Evolutionary conservation across 2,113 vertebrate species (phyloP), one percentile per base, ranked within the genome.

Genomic region (Sterrhoptilus dennistouni): DNA sequence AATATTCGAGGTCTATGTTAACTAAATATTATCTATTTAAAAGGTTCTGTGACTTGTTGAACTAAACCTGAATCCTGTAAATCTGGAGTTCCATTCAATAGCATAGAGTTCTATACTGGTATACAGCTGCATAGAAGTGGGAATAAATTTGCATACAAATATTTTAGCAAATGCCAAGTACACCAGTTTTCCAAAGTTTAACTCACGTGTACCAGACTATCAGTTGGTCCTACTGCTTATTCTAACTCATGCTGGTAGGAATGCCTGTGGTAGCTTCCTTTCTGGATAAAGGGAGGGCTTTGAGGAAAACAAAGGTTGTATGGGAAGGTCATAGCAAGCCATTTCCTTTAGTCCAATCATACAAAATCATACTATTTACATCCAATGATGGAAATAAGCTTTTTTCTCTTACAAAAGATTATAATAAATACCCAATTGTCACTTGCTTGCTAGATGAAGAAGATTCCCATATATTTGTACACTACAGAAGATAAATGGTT

Each of bases 1-100:
- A 96, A 79, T 81, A 94, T 69, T 50, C 76, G 80, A 81, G 84
- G 92, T 87, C 83, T 60, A 27, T 29, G 63, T 78, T 97, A 87
- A 36, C 35, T 63, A 79, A 89, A 78, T 45, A 76, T 93, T 92
- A 90, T 61, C 50, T 89, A n/a, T 42, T 89, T 85, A 44, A 90
- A 91, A 85, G 28, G 14, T 60, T 88, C 60, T 64, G n/a, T 71
- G 56, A 92, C 60, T 75, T 68, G 33, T 28, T 85, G 47, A 93
- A 85, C 33, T 69, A 77, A 91, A 76, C 27, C 40, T 40, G 31
- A 66, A 84, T 74, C 47, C 53, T 63, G 21, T 45, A 90, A 75
- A 78, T 47, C 23, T 72, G 33, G 38, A 65, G 36, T 56, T 64
- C 56, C n/a, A 65, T 40, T 80, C 38, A 88, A 56, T 2, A 70